Evolutionary conservation across 1,140 invertebrate genomes (phyloP).

Genomic region (Samia ricini): DNA sequence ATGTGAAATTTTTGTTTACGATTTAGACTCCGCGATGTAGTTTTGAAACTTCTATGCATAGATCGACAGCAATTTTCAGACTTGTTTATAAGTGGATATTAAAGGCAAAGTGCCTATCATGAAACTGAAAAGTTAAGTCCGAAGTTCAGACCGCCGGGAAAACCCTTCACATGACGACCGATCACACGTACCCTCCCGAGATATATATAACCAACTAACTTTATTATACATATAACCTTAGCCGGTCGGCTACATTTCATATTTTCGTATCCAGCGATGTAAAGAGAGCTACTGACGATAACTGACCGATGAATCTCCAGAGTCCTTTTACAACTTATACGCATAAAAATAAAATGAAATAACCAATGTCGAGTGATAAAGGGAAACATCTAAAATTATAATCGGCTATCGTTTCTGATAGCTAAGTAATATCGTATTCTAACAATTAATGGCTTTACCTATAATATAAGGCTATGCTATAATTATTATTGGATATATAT

Average conservation of each 20-base stretch:
- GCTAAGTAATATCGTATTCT: too few relatives aligned
- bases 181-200: conserved; percentile 14
- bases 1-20: too few relatives aligned
- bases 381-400: not conserved
- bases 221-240: conserved; percentile 15
- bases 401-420: not conserved
- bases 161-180: conserved; percentile 23
- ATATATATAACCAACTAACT: conserved; percentile 20
- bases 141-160: conserved; percentile 26
- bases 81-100: not conserved
- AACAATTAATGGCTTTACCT: too few relatives aligned
- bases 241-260: conserved; percentile 11
- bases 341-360: conserved; percentile 9
- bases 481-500: too few relatives aligned
- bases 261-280: conserved; percentile 17
- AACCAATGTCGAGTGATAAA: not conserved
- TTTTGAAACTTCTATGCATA: too few relatives aligned
- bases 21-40: too few relatives aligned
- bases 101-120: conserved; percentile 23
- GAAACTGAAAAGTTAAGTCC: conserved; percentile 23
- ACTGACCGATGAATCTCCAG: conserved; percentile 8
- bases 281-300: conserved; percentile 10
- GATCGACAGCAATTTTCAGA: not conserved
- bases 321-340: conserved; percentile 11
- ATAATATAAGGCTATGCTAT: too few relatives aligned